Evolutionary conservation across 2,113 vertebrate species (phyloP), one percentile per base, ranked within the genome.

Genomic region (Lophochroa leadbeateri): DNA sequence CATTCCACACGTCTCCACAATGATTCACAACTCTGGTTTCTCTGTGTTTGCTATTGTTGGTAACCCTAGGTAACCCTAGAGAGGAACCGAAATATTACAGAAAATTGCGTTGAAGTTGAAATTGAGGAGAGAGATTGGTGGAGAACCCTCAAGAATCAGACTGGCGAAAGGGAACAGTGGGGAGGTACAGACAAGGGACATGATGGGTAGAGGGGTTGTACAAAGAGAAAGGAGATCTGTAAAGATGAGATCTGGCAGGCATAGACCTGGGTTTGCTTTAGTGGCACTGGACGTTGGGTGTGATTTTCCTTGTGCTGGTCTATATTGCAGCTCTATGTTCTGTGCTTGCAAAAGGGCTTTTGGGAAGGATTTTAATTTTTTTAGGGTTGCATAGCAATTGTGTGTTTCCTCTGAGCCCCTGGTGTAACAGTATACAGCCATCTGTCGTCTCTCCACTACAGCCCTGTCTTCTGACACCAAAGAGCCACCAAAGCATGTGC

Each of bases 281-380:
- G 24, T 41, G 28, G 46, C 55, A 39, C 15, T 0, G 0, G 64
- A 75, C 0, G 0, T 17, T 46, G 28, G 4, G 11, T 78, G 6
- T 31, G 23, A 68, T 88, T 68, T 85, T 63, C 39, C 27, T 70
- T 50, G 21, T 61, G 35, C 65, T 0, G 2, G 7, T n/a, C 15
- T 37, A 4, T 86, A 31, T 43, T 63, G 25, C 27, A 82, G 21
- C 25, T 58, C 16, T 69, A 41, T 60, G 27, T 64, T 52, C 21
- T 29, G 25, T 47, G 64, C 27, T 81, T 85, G 43, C 10, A 70
- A 64, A 79, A 16, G 13, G 33, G 10, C 44, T 86, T 88, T 60
- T 18, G 33, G 8, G 17, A 21, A 71, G 16, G 13, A 9, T 76
- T 79, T 49, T 50, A 16, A 28, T n/a, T 71, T 86, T 44, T 75